A percentile compares a stretch with the other conserved stretches of the same genome.
phyloP scores from a whole-genome alignment of 2,113 vertebrate species.

The Cranoglanis bouderius region DNA sequence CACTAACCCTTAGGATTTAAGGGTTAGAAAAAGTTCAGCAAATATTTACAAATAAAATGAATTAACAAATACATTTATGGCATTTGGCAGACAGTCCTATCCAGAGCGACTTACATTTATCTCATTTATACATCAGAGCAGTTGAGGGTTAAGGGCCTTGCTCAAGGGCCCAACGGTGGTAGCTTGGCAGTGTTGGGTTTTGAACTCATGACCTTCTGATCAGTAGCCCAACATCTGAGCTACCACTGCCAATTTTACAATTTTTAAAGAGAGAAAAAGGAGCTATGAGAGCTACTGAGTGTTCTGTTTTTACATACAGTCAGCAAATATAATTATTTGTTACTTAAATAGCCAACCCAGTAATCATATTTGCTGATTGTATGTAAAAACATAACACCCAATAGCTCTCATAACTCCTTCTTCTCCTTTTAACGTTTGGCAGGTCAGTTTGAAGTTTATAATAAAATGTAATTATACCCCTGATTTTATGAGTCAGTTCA shows the following conservation, averaged over 20 bases:
- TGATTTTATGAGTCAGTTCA: background rate
- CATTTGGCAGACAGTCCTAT: no score
- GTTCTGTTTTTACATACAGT: background rate
- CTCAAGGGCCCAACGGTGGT: no score
- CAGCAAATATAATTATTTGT: background rate
- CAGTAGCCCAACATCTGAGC: no score
- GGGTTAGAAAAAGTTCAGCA: background rate
- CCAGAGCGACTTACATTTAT: no score
- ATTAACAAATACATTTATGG: background rate
- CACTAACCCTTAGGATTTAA: background rate
- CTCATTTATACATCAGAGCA: no score
- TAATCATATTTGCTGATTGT: background rate
- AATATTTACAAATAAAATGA: background rate
- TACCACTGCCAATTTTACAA: no score
- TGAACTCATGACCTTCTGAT: no score
- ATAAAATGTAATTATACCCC: background rate
- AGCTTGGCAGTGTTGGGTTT: no score
- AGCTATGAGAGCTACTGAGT: background rate
- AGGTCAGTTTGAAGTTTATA: background rate
- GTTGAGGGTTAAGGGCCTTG: no score
- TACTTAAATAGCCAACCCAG: no score
- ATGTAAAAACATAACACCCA: background rate
- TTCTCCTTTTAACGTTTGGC: background rate
- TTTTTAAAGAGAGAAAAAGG: background rate
- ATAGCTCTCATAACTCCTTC: background rate